Evolutionary conservation across 2,113 vertebrate species (phyloP).

Genomic region (Amphiprion percula): DNA sequence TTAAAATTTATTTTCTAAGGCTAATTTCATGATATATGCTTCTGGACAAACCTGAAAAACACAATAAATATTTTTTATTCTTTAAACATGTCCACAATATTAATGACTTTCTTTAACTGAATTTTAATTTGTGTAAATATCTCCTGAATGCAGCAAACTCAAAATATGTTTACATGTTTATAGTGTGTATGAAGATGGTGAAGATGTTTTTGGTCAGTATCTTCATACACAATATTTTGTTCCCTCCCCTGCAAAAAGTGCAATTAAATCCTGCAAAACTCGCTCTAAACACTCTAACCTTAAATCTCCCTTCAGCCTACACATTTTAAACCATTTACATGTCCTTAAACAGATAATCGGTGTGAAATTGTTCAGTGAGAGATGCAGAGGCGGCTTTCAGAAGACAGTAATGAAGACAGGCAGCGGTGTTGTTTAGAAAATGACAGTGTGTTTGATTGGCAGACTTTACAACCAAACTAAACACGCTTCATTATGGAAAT

Average conservation of each 20-base stretch:
- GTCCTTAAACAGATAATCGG: background rate
- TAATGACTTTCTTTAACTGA: too few species aligned
- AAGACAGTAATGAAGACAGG: constrained; percentile 3
- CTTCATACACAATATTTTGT: too few species aligned
- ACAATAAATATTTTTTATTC: too few species aligned
- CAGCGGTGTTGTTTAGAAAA: constrained; percentile 5
- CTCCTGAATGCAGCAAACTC: too few species aligned
- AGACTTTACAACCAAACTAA: constrained; percentile 45
- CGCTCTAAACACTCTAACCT: background rate
- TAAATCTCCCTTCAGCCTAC: background rate
- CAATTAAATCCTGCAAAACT: background rate
- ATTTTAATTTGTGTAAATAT: background rate
- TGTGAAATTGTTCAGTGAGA: background rate
- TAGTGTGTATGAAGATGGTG: background rate
- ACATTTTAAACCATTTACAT: background rate
- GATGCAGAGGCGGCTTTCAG: background rate
- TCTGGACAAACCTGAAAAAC: too few species aligned
- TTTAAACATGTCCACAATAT: too few species aligned
- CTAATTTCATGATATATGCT: too few species aligned
- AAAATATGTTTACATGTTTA: background rate
- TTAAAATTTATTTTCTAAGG: too few species aligned
- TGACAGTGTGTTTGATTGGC: constrained; percentile 23
- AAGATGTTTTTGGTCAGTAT: too few species aligned
- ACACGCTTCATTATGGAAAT: constrained; percentile 68
- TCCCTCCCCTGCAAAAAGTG: background rate